phyloP scores from a whole-genome alignment of 2,888 invertebrate species.

The Noctua comes region DNA sequence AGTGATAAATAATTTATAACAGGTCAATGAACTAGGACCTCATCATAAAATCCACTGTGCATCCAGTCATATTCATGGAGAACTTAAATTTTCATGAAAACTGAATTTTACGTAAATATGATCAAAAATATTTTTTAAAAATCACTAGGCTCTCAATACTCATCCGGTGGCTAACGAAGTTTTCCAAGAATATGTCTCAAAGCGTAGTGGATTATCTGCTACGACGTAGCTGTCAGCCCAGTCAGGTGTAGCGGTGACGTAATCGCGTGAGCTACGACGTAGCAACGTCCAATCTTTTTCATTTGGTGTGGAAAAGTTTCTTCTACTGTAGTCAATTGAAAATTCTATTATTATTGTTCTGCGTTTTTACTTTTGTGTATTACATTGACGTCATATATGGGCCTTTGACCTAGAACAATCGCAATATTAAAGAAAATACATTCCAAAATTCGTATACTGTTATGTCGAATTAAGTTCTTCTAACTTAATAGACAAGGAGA shows the following conservation, averaged over 20 bases:
- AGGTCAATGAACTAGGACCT: neutral
- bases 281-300: constrained; percentile 10
- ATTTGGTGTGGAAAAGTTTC: constrained; percentile 10
- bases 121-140: neutral
- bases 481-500: neutral
- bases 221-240: constrained; percentile 38
- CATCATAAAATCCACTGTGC: constrained; percentile 3
- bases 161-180: neutral
- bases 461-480: neutral
- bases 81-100: neutral
- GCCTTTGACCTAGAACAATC: neutral
- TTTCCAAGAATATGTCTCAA: constrained; percentile 6
- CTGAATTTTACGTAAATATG: neutral
- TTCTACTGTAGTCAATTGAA: neutral
- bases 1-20: neutral
- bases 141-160: neutral
- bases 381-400: neutral
- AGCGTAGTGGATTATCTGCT: constrained; percentile 21
- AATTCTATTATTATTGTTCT: neutral
- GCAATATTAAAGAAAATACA: neutral
- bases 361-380: neutral
- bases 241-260: constrained; percentile 30
- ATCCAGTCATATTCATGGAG: neutral
- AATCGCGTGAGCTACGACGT: constrained; percentile 34
- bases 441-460: neutral